These are phyloP conservation scores for Arctopsyche grandis DNA, from an alignment of 1,140 invertebrate genomes.

Conservation along the genomic window DNA sequence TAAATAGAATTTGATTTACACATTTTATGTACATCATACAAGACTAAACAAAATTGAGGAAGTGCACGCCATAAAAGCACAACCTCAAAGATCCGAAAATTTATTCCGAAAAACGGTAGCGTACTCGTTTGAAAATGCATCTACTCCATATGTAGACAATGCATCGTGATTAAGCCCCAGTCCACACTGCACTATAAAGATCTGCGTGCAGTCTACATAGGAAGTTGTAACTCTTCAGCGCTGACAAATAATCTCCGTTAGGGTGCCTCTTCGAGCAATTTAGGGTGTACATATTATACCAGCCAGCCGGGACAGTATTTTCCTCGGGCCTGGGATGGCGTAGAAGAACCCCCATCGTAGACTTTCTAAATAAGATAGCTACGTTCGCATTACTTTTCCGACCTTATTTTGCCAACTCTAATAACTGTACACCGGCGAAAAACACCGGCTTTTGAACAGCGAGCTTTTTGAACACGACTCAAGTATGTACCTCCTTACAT, in stretches of 20 bases:
- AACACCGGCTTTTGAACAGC: too few species aligned
- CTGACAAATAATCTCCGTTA: slow-evolving; percentile 1
- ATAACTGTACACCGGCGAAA: too few species aligned
- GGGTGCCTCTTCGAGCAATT: neutral
- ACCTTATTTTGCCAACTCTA: neutral
- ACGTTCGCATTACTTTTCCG: neutral
- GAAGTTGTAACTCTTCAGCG: neutral
- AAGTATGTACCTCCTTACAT: neutral
- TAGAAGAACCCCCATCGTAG: neutral
- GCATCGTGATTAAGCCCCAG: too few species aligned
- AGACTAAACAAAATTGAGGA: too few species aligned
- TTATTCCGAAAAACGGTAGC: too few species aligned
- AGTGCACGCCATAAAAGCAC: too few species aligned
- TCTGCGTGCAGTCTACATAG: too few species aligned
- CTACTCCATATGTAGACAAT: too few species aligned
- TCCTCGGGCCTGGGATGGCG: neutral
- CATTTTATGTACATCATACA: too few species aligned
- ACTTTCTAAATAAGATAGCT: neutral
- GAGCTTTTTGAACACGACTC: neutral
- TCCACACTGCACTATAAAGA: too few species aligned
- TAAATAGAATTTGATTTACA: too few species aligned
- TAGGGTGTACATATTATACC: neutral
- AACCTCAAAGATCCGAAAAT: too few species aligned
- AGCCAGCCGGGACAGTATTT: slow-evolving; percentile 1
- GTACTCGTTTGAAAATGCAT: neutral